Evolutionary conservation across 2,888 invertebrate species (phyloP).

Genomic region (Cosmorhoe ocellata): DNA sequence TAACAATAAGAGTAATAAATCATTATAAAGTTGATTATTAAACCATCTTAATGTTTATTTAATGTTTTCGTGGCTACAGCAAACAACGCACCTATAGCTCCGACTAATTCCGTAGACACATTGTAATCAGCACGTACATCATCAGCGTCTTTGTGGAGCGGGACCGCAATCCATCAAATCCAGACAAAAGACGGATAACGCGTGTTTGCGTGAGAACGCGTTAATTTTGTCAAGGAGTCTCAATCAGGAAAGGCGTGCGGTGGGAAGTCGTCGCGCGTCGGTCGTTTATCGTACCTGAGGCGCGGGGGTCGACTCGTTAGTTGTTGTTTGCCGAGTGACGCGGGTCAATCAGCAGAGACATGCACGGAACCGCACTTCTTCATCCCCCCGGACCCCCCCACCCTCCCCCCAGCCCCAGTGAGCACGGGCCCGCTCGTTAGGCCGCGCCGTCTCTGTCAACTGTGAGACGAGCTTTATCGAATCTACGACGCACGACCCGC

Average conservation of each 20-base stretch:
- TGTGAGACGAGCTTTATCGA: conserved; percentile 81
- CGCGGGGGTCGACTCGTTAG: conserved; percentile 80
- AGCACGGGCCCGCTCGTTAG: conserved; percentile 66
- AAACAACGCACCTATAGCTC: conserved; percentile 53
- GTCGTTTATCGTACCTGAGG: conserved; percentile 75
- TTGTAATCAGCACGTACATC: conserved; percentile 74
- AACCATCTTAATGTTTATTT: conserved; percentile 57
- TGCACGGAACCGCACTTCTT: conserved; percentile 83
- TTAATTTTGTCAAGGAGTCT: conserved; percentile 81
- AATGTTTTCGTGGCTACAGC: conserved; percentile 51
- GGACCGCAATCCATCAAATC: conserved; percentile 79
- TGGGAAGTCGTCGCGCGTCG: conserved; percentile 65
- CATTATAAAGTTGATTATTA: conserved; percentile 65
- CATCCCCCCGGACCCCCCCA: conserved; percentile 55
- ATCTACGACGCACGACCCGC: conserved; percentile 81
- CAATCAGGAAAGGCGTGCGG: conserved; percentile 71
- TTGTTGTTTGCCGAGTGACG: conserved; percentile 83
- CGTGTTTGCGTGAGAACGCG: conserved; percentile 76
- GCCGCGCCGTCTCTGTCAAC: conserved; percentile 80
- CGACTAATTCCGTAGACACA: conserved; percentile 66
- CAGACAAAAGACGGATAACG: conserved; percentile 72
- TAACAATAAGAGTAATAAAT: conserved; percentile 60
- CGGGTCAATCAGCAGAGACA: conserved; percentile 83
- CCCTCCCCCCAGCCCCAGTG: conserved; percentile 46
- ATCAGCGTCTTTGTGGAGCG: conserved; percentile 70